Evolutionary conservation across 2,888 invertebrate genomes (phyloP).

Genomic region (Dynastes hyllus): DNA sequence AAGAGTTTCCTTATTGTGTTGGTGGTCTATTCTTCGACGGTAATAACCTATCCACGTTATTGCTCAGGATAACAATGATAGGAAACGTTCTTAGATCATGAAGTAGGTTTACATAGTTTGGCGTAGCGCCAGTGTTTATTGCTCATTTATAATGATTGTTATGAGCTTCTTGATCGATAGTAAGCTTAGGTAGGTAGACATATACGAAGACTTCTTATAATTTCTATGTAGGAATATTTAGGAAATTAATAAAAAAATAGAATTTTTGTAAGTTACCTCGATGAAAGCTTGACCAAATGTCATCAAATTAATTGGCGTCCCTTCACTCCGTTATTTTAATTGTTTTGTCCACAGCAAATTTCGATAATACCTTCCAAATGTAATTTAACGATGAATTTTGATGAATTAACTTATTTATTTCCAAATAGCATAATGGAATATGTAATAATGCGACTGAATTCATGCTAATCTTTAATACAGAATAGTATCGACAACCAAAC

Average conservation of each 20-base stretch:
- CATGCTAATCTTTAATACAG: no score
- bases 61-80: slow-evolving; percentile 21
- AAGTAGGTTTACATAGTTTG: background rate
- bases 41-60: slow-evolving; percentile 13
- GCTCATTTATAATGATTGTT: slow-evolving; percentile 23
- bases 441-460: no score
- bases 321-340: no score
- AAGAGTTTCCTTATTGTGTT: slow-evolving; percentile 17
- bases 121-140: slow-evolving; percentile 9
- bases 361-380: no score
- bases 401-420: no score
- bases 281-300: no score
- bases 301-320: no score
- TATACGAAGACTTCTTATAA: background rate
- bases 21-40: slow-evolving; percentile 21
- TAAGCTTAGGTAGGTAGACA: background rate
- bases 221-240: background rate
- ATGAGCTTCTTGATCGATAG: background rate
- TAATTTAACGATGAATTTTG: no score
- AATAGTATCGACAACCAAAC: no score
- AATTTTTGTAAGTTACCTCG: no score
- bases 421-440: no score
- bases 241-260: background rate
- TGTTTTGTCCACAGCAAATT: no score
- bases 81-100: background rate